Base-by-base conservation (phyloP, 2,113 vertebrate genomes). In the Brachyhypopomus occidentalis region DNA sequence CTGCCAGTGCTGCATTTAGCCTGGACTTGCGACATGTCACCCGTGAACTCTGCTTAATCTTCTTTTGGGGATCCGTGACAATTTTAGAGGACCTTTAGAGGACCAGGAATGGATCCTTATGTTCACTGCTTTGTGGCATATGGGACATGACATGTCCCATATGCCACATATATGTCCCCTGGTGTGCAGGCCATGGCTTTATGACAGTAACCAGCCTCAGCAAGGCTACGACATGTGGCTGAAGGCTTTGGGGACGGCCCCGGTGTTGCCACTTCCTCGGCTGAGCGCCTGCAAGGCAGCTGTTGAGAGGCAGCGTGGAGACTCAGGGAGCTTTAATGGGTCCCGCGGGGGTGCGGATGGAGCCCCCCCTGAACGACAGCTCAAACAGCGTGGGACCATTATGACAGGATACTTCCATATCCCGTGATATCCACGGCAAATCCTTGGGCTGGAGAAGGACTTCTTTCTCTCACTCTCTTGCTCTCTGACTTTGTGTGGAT, bases 361-460 rank as follows among this genome's bases (percentile, higher is more conserved):
- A 38, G 34, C 73, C 34, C 38, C 38, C 56, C 30, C 48, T 8
- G 48, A 77, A 38, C 14, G 5, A 38, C 7, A 16, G 20, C 52
- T 38, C 64, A 36, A 23, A 60, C 22, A 78, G 60, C 75, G 23
- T 19, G 67, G 58, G 23, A 58, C 67, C 16, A 60, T 84, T 78
- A 81, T 36, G 48, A 52, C 36, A 55, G 81, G 30, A 14, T 48
- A 59, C 23, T 77, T 52, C 20, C 70, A 72, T 19, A 59, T 76
- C 67, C 78, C 60, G 19, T 72, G 34, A 77, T 30, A 69, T n/a
- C 59, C 48, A 5, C 58, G 25, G 30, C 67, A 73, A 67, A 80
- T 77, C 41, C 27, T 30, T 75, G 25, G 38, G 63, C 62, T 69
- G 62, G 17, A 2, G 45, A 14, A 22, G 72, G 4, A 20, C 70